A percentile compares a stretch with the other conserved stretches of the same genome.
phyloP scores from a whole-genome alignment of 1,140 invertebrate genomes.

The Nebria ingens region DNA sequence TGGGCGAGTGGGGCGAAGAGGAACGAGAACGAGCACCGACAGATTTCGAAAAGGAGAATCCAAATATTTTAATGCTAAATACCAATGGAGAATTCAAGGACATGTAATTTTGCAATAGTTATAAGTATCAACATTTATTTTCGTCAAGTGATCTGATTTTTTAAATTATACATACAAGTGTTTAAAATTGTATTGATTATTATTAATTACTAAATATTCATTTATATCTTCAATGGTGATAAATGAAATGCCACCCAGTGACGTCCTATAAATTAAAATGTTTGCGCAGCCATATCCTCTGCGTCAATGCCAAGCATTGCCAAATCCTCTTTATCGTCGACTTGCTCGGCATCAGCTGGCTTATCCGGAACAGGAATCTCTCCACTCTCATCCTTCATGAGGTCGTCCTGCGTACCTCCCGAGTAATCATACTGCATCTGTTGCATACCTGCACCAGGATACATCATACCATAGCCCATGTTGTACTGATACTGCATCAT shows the following conservation, averaged over 20 bases:
- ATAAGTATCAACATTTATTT: not conserved
- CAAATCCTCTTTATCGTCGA: slow-evolving; percentile 50
- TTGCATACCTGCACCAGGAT: slow-evolving; percentile 7
- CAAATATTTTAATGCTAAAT: slow-evolving; percentile 64
- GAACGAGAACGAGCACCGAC: slow-evolving; percentile 58
- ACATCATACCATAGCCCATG: slow-evolving; percentile 17
- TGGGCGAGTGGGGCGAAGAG: slow-evolving; percentile 60
- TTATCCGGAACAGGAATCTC: slow-evolving; percentile 11
- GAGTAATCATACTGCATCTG: slow-evolving; percentile 20
- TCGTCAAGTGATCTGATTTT: too few relatives aligned
- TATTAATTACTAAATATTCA: too few relatives aligned
- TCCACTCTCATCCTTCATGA: slow-evolving; percentile 7
- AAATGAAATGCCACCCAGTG: not conserved
- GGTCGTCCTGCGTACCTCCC: slow-evolving; percentile 7
- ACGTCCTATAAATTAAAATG: slow-evolving; percentile 19
- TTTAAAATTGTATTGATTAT: too few relatives aligned
- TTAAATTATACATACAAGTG: too few relatives aligned
- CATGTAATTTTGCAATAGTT: slow-evolving; percentile 49
- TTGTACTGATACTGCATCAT: slow-evolving; percentile 20
- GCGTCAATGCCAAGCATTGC: slow-evolving; percentile 59
- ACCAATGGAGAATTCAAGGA: slow-evolving; percentile 64
- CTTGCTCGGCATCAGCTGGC: slow-evolving; percentile 22
- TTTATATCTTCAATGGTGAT: too few relatives aligned
- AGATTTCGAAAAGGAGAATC: slow-evolving; percentile 66
- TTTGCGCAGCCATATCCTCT: slow-evolving; percentile 52